Percentiles rank a stretch among this genome's conserved stretches.
Conservation (phyloP, 2,888 invertebrate genomes). For the Epinotia nisella region DNA sequence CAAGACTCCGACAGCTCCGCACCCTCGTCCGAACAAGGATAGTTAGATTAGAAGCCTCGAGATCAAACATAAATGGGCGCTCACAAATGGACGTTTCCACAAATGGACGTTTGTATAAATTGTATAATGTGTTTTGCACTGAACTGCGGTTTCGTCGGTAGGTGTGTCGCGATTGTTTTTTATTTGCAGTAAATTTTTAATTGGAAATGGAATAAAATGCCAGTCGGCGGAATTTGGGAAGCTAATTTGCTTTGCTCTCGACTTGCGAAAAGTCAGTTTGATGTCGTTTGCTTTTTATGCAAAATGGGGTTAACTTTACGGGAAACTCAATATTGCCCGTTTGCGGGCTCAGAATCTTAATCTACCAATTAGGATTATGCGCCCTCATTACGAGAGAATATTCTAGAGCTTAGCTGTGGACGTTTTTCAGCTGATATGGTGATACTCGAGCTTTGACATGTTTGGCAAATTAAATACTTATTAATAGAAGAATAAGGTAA, state of each 20-base stretch:
- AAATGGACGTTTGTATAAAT: conserved; percentile 60
- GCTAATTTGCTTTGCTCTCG: conserved; percentile 40
- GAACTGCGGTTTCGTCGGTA: conserved; percentile 57
- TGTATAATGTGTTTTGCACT: conserved; percentile 58
- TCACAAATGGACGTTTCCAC: conserved; percentile 57
- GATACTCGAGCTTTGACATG: too few species aligned
- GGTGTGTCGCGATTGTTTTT: conserved; percentile 53
- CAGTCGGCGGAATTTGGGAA: conserved; percentile 27
- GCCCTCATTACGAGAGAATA: too few species aligned
- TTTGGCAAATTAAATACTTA: too few species aligned
- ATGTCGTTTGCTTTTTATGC: conserved; percentile 30
- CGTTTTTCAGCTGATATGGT: too few species aligned
- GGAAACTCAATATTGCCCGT: conserved; percentile 6
- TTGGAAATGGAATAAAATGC: conserved; percentile 49
- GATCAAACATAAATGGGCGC: conserved; percentile 43
- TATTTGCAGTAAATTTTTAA: conserved; percentile 61
- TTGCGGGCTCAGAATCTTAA: not conserved
- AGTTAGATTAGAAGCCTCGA: conserved; percentile 22
- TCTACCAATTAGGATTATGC: not conserved
- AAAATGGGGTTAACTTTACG: conserved; percentile 28
- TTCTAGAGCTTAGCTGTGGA: too few species aligned
- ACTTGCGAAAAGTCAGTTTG: conserved; percentile 28
- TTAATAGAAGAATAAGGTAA: too few species aligned
- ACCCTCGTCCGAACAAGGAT: conserved; percentile 11
- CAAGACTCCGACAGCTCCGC: not conserved